phyloP scores from a whole-genome alignment of 2,797 vertebrate species.

The Pelodytes ibericus region DNA sequence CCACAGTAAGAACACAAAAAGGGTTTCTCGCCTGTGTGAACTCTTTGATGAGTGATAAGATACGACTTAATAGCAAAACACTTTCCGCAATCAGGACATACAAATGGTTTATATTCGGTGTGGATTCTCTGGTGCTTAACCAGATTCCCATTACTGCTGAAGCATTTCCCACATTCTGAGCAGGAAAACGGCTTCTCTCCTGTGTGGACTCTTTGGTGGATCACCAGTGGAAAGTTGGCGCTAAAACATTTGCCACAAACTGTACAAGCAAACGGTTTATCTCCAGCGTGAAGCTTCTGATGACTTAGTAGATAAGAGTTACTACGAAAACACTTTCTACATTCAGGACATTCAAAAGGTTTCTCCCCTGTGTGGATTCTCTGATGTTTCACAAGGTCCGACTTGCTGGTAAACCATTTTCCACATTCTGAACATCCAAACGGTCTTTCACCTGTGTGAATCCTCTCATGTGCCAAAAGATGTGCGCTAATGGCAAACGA shows the following conservation, averaged over 20 bases:
- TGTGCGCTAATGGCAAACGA: background rate
- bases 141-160: constrained; percentile 64
- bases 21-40: constrained; percentile 64
- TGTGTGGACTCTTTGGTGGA: constrained; percentile 61
- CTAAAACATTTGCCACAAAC: constrained; percentile 20
- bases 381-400: background rate
- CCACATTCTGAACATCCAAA: constrained; percentile 15
- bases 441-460: constrained; percentile 22
- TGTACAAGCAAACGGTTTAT: constrained; percentile 19
- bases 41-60: constrained; percentile 47
- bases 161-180: constrained; percentile 64
- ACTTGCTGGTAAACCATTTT: constrained; percentile 17
- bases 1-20: constrained; percentile 64
- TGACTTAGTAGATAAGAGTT: constrained; percentile 8
- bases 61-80: constrained; percentile 53
- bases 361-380: constrained; percentile 8
- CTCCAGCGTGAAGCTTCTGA: constrained; percentile 6
- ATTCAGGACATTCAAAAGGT: background rate
- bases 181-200: constrained; percentile 63
- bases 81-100: constrained; percentile 51
- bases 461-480: constrained; percentile 2
- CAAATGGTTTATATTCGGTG: constrained; percentile 41
- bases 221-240: constrained; percentile 1
- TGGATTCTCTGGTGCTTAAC: constrained; percentile 61
- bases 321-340: background rate